phyloP scores from a whole-genome alignment of 1,140 invertebrate species.

The Heterodera carotae region DNA sequence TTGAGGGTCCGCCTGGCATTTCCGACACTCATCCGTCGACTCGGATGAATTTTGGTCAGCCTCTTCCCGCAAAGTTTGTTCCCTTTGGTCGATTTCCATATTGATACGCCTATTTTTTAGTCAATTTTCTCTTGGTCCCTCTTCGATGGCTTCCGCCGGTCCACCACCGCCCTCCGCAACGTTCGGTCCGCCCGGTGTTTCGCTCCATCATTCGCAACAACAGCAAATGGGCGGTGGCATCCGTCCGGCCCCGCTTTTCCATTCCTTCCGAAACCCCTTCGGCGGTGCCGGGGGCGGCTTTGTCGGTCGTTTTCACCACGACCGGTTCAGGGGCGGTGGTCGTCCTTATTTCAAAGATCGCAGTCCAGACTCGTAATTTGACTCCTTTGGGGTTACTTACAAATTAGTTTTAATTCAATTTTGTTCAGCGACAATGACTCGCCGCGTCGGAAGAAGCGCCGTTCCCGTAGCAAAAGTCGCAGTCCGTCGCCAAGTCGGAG shows the following conservation, averaged over 20 bases:
- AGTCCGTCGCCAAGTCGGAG: conserved; percentile 30
- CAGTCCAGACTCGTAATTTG: conserved; percentile 16
- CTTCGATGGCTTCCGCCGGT: conserved; percentile 7
- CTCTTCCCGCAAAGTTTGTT: conserved; percentile 9
- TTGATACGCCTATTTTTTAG: conserved; percentile 8
- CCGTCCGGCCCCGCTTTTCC: conserved; percentile 8
- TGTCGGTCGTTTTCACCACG: conserved; percentile 23
- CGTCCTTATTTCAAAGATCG: background rate
- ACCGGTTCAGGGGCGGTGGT: background rate
- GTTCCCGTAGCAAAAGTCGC: conserved; percentile 22
- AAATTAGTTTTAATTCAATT: background rate
- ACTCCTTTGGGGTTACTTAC: background rate
- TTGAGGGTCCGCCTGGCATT: conserved; percentile 27
- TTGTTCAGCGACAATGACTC: conserved; percentile 25
- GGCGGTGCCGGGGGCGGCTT: conserved; percentile 22
- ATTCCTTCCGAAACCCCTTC: conserved; percentile 36
- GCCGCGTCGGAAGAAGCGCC: conserved; percentile 14
- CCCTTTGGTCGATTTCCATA: background rate
- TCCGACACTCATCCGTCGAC: conserved; percentile 5
- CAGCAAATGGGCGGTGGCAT: conserved; percentile 13
- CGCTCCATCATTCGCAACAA: conserved; percentile 1
- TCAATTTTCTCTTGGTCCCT: conserved; percentile 19
- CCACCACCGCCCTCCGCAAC: background rate
- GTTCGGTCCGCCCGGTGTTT: conserved; percentile 9
- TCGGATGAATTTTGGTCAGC: conserved; percentile 15